A percentile compares a stretch with the other conserved stretches of the same genome.
Conservation (phyloP, 2,888 invertebrate genomes). For the Empis stercorea region DNA sequence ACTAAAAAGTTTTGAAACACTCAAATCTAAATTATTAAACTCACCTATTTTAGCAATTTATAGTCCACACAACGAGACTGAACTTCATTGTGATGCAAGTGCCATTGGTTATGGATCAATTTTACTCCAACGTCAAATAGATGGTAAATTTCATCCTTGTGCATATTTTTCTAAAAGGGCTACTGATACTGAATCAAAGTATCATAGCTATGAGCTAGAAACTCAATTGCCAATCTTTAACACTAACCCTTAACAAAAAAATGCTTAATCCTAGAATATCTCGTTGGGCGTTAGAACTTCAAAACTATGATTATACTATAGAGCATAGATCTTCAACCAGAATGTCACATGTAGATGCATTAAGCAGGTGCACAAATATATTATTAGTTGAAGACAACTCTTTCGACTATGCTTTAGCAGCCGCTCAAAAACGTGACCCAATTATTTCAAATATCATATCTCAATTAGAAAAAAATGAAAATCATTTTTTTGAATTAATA, state of each 20-base stretch:
- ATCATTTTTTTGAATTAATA: conserved; percentile 4
- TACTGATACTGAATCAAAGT: conserved; percentile 16
- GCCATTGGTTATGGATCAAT: too few relatives aligned
- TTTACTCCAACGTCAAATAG: too few relatives aligned
- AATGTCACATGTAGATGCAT: conserved; percentile 23
- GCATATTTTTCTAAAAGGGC: conserved; percentile 20
- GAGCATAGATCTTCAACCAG: conserved; percentile 14
- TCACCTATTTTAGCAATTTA: conserved; percentile 21
- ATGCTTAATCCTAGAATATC: too few relatives aligned
- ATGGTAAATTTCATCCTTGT: conserved; percentile 19
- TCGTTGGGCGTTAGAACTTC: too few relatives aligned
- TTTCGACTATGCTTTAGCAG: conserved; percentile 9
- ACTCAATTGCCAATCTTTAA: background rate
- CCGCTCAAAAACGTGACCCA: conserved; percentile 12
- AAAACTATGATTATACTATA: too few relatives aligned
- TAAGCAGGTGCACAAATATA: conserved; percentile 17
- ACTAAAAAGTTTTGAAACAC: conserved; percentile 8
- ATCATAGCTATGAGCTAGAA: conserved; percentile 21
- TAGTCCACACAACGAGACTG: conserved; percentile 17
- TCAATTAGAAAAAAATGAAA: conserved; percentile 12
- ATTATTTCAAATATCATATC: conserved; percentile 12
- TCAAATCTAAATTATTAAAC: conserved; percentile 10
- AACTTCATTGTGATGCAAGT: conserved; percentile 23
- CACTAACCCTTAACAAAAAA: too few relatives aligned
- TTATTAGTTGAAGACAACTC: conserved; percentile 4